Evolutionary conservation across 1,140 invertebrate species (phyloP).

Genomic region (Hylaeus volcanicus): DNA sequence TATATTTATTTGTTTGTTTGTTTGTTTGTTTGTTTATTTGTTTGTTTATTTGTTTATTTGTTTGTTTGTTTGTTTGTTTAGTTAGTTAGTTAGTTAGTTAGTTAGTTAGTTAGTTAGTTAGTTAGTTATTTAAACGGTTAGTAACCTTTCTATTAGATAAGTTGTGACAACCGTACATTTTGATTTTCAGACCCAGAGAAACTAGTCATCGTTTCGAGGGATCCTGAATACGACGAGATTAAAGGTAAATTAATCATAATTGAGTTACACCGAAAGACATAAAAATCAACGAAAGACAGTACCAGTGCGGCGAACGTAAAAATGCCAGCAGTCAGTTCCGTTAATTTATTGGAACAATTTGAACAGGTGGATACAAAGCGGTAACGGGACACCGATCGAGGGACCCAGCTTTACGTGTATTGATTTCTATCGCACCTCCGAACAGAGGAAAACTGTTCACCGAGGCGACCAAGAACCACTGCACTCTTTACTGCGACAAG

Average conservation of each 20-base stretch:
- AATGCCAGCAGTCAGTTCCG: neutral
- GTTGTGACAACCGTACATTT: neutral
- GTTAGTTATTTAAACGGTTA: no score
- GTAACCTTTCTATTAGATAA: no score
- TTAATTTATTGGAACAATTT: slow-evolving; percentile 37
- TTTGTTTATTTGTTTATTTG: no score
- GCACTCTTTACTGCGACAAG: slow-evolving; percentile 74
- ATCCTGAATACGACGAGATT: slow-evolving; percentile 81
- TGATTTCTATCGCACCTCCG: slow-evolving; percentile 69
- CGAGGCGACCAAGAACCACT: slow-evolving; percentile 62
- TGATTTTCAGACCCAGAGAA: slow-evolving; percentile 83
- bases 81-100: no score
- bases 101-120: no score
- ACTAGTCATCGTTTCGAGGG: slow-evolving; percentile 82
- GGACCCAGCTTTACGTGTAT: slow-evolving; percentile 81
- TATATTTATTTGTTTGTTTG: no score
- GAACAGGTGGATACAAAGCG: slow-evolving; percentile 82
- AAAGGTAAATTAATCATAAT: slow-evolving; percentile 79
- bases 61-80: no score
- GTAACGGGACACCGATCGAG: slow-evolving; percentile 80
- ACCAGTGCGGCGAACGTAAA: no score
- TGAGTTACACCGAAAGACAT: no score
- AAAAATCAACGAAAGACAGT: no score
- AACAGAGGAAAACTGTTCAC: slow-evolving; percentile 47
- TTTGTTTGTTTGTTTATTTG: no score